Conservation (phyloP, 2,113 vertebrate genomes). For the Grammomys surdaster region DNA sequence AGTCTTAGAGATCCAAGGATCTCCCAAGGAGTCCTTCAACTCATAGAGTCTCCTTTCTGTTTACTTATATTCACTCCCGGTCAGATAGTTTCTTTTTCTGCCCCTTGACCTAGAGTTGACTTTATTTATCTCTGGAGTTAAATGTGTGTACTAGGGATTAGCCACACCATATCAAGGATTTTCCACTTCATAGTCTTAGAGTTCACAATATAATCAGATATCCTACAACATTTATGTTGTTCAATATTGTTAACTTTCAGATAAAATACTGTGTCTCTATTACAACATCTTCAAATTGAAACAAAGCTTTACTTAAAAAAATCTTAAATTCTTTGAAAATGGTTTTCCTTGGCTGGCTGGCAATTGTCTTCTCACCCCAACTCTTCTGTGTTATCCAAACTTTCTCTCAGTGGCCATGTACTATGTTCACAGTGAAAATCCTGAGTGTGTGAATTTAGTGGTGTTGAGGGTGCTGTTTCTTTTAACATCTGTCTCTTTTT, state of each 20-base stretch:
- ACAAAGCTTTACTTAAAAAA: background rate
- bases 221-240: background rate
- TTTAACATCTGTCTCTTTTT: conserved; percentile 9
- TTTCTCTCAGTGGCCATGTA: background rate
- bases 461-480: background rate
- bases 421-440: conserved; percentile 14
- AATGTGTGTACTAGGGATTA: too few relatives aligned
- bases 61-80: too few relatives aligned
- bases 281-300: background rate
- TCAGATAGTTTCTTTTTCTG: too few relatives aligned
- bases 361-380: background rate
- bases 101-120: too few relatives aligned
- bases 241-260: background rate
- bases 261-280: background rate
- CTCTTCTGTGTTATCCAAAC: conserved; percentile 39
- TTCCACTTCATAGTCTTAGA: too few relatives aligned
- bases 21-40: too few relatives aligned
- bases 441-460: conserved; percentile 39
- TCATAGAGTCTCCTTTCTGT: too few relatives aligned
- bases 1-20: too few relatives aligned
- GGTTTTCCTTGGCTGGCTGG: background rate
- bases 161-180: too few relatives aligned
- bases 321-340: background rate
- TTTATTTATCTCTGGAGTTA: too few relatives aligned
- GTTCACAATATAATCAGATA: too few relatives aligned